phyloP scores from a whole-genome alignment of 2,797 vertebrate species.

The Myotis findleyi region DNA sequence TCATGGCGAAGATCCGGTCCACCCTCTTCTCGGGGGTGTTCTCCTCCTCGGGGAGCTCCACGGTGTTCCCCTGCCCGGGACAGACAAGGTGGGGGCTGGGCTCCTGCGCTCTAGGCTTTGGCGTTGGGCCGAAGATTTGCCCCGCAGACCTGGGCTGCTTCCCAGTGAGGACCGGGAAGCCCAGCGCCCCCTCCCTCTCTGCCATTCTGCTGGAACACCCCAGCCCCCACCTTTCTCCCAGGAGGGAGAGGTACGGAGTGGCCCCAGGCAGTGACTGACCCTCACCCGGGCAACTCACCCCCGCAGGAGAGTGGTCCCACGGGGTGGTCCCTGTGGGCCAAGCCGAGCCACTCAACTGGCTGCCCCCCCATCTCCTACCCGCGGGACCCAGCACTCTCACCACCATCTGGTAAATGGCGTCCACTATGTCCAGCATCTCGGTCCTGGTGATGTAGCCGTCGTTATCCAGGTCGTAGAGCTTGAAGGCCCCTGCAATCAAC shows the following conservation, averaged over 20 bases:
- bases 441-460: constrained; percentile 99
- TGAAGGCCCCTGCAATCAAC: constrained; percentile 94
- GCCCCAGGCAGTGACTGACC: not conserved
- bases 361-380: rapidly evolving
- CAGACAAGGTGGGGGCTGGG: rapidly evolving
- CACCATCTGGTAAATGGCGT: constrained; percentile 99
- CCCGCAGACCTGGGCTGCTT: not conserved
- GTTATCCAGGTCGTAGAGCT: constrained; percentile 98
- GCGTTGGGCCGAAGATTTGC: not conserved
- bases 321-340: not conserved
- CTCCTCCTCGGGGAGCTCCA: constrained; percentile 98
- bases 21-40: constrained; percentile 99
- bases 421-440: constrained; percentile 99
- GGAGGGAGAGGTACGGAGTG: too few species aligned
- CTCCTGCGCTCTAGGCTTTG: not conserved
- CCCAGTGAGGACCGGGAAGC: rapidly evolving
- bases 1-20: constrained; percentile 99
- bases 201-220: not conserved
- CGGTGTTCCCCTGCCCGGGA: constrained; percentile 94
- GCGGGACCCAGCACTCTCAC: constrained; percentile 83
- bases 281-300: not conserved
- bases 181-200: too few species aligned
- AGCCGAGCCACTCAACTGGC: rapidly evolving
- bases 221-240: not conserved
- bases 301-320: rapidly evolving